Conservation (phyloP, 2,113 vertebrate species). For the Sminthopsis crassicaudata region DNA sequence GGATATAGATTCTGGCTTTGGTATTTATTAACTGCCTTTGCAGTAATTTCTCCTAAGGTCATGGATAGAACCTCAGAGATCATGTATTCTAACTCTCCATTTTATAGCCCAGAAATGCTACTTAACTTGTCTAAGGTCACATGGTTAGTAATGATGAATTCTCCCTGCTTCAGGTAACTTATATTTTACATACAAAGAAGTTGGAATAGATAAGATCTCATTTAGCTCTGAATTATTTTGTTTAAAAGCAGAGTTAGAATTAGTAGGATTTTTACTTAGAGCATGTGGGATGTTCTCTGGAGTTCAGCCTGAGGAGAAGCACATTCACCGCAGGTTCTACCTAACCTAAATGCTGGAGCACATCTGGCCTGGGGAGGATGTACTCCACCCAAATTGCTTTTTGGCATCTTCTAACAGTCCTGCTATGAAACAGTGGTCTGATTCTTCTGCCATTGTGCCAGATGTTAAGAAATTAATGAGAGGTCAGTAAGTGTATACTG, state of each 20-base stretch:
- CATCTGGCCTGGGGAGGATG: not conserved
- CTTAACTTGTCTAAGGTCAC: not conserved
- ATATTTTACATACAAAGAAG: not conserved
- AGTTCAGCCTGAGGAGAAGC: not conserved
- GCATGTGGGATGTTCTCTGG: not conserved
- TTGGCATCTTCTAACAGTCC: not conserved
- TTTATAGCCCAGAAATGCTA: not conserved
- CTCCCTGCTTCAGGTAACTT: not conserved
- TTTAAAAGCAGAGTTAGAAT: not conserved
- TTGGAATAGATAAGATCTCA: not conserved
- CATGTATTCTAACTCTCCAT: not conserved
- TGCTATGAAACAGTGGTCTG: not conserved
- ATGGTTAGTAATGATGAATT: not conserved
- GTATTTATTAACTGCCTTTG: not conserved
- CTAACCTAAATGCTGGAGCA: not conserved
- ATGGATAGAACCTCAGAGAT: not conserved
- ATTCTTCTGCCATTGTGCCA: not conserved
- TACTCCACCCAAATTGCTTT: not conserved
- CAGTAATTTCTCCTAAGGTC: not conserved
- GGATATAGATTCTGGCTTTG: not conserved
- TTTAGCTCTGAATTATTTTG: not conserved
- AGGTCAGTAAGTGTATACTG: not conserved
- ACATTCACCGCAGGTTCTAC: not conserved
- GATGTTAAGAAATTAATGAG: not conserved
- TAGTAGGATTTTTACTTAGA: not conserved